Percentiles rank a stretch among this genome's conserved stretches.
Evolutionary conservation across 2,888 invertebrate species (phyloP).

Genomic region (Clitarchus hookeri): DNA sequence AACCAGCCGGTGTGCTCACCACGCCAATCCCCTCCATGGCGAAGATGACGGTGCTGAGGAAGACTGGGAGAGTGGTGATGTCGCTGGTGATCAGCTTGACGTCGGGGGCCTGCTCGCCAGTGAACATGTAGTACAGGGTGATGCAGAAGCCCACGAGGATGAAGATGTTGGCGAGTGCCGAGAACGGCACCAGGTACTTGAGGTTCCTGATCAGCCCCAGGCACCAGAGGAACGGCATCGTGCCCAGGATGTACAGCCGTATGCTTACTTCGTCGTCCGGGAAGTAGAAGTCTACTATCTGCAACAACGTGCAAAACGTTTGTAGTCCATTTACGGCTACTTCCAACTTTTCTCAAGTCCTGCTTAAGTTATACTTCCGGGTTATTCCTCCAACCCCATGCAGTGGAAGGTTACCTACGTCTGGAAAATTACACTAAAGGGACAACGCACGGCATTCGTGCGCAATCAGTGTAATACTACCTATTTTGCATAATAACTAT

Average conservation of each 20-base stretch:
- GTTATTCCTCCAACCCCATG: no score
- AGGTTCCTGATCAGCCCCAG: conserved; percentile 53
- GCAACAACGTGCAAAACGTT: not conserved
- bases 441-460: no score
- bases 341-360: no score
- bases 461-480: no score
- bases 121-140: conserved; percentile 56
- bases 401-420: no score
- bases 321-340: no score
- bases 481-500: no score
- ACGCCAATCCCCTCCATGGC: conserved; percentile 97
- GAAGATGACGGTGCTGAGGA: conserved; percentile 85
- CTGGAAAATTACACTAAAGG: no score
- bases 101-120: conserved; percentile 42
- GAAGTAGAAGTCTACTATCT: conserved; percentile 25
- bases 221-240: conserved; percentile 49
- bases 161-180: conserved; percentile 59
- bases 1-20: conserved; percentile 53
- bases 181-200: conserved; percentile 57
- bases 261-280: conserved; percentile 29
- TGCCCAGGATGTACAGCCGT: conserved; percentile 41
- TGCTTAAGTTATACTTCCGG: no score
- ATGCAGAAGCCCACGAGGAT: conserved; percentile 57
- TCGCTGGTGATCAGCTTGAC: conserved; percentile 45
- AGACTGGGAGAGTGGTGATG: conserved; percentile 55